These are phyloP conservation scores for Ellobium chinense DNA, from an alignment of 2,888 invertebrate species.

Conservation along the genomic window DNA sequence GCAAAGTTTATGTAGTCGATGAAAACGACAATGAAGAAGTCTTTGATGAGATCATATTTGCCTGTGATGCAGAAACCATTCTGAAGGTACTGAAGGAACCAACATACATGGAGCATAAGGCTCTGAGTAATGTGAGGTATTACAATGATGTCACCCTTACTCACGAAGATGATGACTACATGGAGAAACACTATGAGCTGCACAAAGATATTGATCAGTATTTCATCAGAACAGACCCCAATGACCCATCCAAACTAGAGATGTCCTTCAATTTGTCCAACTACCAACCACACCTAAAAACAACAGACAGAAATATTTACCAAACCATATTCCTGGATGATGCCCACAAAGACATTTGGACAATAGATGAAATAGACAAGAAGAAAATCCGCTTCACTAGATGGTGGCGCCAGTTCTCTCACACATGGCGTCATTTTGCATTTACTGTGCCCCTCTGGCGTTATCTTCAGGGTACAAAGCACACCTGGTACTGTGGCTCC, in stretches of 20 bases:
- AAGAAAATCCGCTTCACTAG: slow-evolving; percentile 61
- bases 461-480: slow-evolving; percentile 63
- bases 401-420: slow-evolving; percentile 72
- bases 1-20: slow-evolving; percentile 59
- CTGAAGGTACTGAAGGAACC: slow-evolving; percentile 60
- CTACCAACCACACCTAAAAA: slow-evolving; percentile 67
- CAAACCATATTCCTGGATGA: slow-evolving; percentile 70
- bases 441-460: slow-evolving; percentile 67
- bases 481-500: slow-evolving; percentile 66
- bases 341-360: slow-evolving; percentile 59
- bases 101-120: slow-evolving; percentile 60
- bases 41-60: slow-evolving; percentile 67
- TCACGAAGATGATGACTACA: slow-evolving; percentile 68
- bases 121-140: slow-evolving; percentile 66
- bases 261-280: slow-evolving; percentile 71
- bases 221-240: slow-evolving; percentile 61
- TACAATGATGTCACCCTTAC: slow-evolving; percentile 69
- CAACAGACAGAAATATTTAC: slow-evolving; percentile 60
- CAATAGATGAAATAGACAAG: slow-evolving; percentile 57
- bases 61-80: slow-evolving; percentile 70
- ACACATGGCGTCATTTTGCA: slow-evolving; percentile 70
- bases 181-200: slow-evolving; percentile 67
- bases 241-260: slow-evolving; percentile 65
- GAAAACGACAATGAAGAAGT: slow-evolving; percentile 52
- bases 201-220: slow-evolving; percentile 66